Conservation (phyloP, 2,888 invertebrate species). For the Mantis religiosa region DNA sequence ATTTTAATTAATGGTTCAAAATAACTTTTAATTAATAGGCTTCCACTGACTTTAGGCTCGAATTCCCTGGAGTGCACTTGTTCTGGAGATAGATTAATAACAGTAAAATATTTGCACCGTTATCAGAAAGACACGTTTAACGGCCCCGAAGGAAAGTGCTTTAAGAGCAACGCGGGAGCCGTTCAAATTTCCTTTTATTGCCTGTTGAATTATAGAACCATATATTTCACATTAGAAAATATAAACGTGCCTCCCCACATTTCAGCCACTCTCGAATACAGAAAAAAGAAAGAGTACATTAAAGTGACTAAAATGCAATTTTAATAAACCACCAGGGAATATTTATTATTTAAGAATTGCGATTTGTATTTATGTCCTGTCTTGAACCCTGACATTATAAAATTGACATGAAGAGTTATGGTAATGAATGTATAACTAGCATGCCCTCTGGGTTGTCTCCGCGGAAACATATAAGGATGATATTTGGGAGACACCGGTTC, state of each 20-base stretch:
- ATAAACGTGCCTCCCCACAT: neutral
- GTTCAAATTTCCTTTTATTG: neutral
- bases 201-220: neutral
- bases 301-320: neutral
- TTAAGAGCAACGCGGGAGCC: neutral
- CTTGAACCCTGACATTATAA: too few species aligned
- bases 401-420: too few species aligned
- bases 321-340: neutral
- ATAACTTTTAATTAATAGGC: neutral
- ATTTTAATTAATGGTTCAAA: too few species aligned
- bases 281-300: neutral
- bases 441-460: too few species aligned
- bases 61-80: neutral
- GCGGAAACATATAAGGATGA: too few species aligned
- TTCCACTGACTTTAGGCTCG: neutral
- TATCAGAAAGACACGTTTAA: neutral
- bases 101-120: neutral
- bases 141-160: neutral
- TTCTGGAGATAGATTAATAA: neutral
- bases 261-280: neutral
- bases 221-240: neutral
- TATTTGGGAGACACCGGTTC: too few species aligned
- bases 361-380: neutral
- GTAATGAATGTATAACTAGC: too few species aligned
- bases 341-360: neutral